Evolutionary conservation across 2,888 invertebrate genomes (phyloP), one percentile per base, ranked within the genome.

Genomic region (Tiliacea citrago): DNA sequence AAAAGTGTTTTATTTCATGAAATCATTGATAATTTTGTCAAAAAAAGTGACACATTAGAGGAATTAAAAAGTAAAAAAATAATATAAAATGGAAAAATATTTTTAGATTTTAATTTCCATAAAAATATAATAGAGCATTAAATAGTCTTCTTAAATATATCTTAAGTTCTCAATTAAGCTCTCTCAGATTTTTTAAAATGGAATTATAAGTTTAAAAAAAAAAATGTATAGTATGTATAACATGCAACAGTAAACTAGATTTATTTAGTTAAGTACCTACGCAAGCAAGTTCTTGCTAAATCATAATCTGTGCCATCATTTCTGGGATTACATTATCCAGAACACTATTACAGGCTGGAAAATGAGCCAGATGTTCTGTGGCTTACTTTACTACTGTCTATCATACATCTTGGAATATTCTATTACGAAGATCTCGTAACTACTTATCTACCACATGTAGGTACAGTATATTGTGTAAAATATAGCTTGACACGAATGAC

Each of bases 281-380:
- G 55, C 9, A 24, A 45, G 45, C 60, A 39, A 78, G 18, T 75
- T 86, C 87, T 71, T 55, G 67, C 63, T 71, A 78, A 81, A 81
- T 75, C 74, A 76, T 75, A 81, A 57, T 68, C 51, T 61, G 71
- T 66, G 74, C 61, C 35, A 79, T 77, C 68, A 71, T 74, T 69
- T 78, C 73, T 67, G 55, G 72, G 49, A 60, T 77, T 74, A 73
- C 58, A 76, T 73, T 79, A 69, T 51, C 39, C 74, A 75, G 75
- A 78, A 74, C 69, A 57, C 51, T 70, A 49, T 63, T 68, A 35
- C 51, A 49, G 60, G 55, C 77, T 71, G 68, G 68, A 65, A 73
- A 79, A 73, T 65, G 74, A 70, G 68, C 77, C 86, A 81, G 70
- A 78, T 86, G 67, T 65, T 68, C 53, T 24, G 55, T 69, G 57